phyloP scores from a whole-genome alignment of 2,113 vertebrate genomes.

The Leucopsar rothschildi region DNA sequence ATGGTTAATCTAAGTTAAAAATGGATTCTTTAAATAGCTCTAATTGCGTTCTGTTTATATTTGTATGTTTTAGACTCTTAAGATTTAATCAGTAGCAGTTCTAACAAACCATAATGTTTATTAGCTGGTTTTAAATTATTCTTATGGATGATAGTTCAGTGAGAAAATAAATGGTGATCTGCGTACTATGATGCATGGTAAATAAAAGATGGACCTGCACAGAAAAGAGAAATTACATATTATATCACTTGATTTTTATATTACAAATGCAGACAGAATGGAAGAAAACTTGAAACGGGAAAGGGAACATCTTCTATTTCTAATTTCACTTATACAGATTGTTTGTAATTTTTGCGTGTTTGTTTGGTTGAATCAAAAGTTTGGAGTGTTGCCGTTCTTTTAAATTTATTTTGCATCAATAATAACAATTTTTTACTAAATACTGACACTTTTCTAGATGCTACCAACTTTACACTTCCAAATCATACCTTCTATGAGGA shows the following conservation, averaged over 20 bases:
- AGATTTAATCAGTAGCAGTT: slow-evolving; percentile 80
- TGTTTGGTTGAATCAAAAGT: not conserved
- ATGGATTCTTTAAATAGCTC: slow-evolving; percentile 83
- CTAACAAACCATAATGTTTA: slow-evolving; percentile 81
- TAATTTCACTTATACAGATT: not conserved
- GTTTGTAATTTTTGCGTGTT: not conserved
- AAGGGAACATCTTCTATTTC: not conserved
- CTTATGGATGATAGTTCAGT: slow-evolving; percentile 68
- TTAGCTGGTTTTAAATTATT: slow-evolving; percentile 83
- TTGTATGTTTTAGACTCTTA: slow-evolving; percentile 81
- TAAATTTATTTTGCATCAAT: not conserved
- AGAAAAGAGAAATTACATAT: slow-evolving; percentile 10
- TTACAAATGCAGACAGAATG: not conserved
- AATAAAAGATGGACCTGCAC: slow-evolving; percentile 67
- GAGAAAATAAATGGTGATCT: slow-evolving; percentile 73
- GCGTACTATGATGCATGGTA: slow-evolving; percentile 57
- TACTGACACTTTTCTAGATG: not conserved
- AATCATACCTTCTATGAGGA: not conserved
- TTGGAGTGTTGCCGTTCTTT: not conserved
- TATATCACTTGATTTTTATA: slow-evolving; percentile 17
- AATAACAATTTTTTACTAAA: not conserved
- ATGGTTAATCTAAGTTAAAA: slow-evolving; percentile 85
- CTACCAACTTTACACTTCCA: not conserved
- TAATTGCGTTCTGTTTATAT: slow-evolving; percentile 83
- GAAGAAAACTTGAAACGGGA: not conserved